phyloP scores from a whole-genome alignment of 1,140 invertebrate species.

The Yoshiicerus persimilis region DNA sequence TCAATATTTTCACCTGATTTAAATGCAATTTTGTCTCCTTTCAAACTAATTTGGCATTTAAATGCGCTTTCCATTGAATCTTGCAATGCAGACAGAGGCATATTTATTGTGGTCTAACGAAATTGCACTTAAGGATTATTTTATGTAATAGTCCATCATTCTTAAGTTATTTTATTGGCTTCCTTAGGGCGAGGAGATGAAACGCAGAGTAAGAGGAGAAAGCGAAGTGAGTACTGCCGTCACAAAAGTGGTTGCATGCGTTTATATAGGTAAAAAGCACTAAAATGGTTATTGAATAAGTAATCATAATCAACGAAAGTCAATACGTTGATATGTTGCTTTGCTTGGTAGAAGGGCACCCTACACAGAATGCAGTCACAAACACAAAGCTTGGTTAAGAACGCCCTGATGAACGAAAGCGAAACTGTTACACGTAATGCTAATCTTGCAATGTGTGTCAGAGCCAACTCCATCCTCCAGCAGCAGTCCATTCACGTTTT shows the following conservation, averaged over 20 bases:
- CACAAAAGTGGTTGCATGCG: not conserved
- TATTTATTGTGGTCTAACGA: not conserved
- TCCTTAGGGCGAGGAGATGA: not conserved
- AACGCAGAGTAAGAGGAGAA: not conserved
- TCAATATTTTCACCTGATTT: not conserved
- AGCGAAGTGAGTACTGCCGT: not conserved
- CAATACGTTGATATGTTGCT: not conserved
- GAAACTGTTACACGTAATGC: no score
- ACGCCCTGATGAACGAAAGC: not conserved
- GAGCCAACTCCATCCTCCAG: not conserved
- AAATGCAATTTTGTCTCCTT: not conserved
- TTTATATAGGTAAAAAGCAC: not conserved
- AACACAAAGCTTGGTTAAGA: not conserved
- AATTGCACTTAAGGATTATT: no score
- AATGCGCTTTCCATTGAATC: not conserved
- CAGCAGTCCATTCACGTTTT: no score
- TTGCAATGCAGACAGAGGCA: not conserved
- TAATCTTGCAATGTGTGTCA: not conserved
- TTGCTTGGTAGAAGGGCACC: not conserved
- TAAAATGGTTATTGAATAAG: not conserved
- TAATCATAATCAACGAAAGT: not conserved
- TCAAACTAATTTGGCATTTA: not conserved
- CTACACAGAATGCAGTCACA: no score
- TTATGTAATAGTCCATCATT: no score
- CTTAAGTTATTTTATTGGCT: no score